These are phyloP conservation scores for Drosophila suboccidentalis DNA, from an alignment of 2,888 invertebrate genomes.

Conservation along the genomic window DNA sequence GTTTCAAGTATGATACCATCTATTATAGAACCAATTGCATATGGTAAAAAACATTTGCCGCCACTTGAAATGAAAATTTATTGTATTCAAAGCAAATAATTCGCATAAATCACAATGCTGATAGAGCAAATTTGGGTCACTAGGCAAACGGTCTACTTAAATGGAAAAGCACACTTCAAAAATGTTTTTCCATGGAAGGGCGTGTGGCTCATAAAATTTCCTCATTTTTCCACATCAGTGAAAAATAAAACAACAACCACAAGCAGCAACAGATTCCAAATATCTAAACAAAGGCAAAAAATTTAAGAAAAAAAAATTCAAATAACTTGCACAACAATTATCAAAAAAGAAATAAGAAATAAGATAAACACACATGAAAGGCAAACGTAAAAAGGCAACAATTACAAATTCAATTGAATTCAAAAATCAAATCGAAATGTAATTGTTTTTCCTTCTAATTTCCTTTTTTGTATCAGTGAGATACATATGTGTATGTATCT, in stretches of 20 bases:
- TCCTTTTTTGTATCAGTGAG: conserved; percentile 29
- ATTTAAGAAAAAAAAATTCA: conserved; percentile 6
- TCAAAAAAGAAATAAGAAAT: conserved; percentile 40
- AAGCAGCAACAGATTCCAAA: conserved; percentile 40
- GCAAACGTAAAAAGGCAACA: conserved; percentile 62
- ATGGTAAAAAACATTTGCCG: conserved; percentile 4
- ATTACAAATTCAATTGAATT: conserved; percentile 78
- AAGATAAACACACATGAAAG: conserved; percentile 75
- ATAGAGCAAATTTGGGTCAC: conserved; percentile 61
- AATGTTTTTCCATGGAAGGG: conserved; percentile 33
- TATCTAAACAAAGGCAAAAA: conserved; percentile 35
- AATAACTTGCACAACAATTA: conserved; percentile 55
- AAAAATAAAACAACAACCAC: too few species aligned
- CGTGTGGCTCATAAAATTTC: conserved; percentile 41
- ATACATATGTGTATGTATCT: conserved; percentile 24
- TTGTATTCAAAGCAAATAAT: conserved; percentile 59
- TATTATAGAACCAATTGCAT: conserved; percentile 24
- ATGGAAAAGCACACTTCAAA: conserved; percentile 71
- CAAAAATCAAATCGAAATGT: conserved; percentile 66
- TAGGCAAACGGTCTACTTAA: conserved; percentile 54
- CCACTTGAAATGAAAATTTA: conserved; percentile 51
- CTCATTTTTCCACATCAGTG: conserved; percentile 54
- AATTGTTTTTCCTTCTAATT: conserved; percentile 30
- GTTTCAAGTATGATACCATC: conserved; percentile 30
- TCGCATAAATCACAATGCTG: conserved; percentile 71